Evolutionary conservation across 2,113 vertebrate genomes (phyloP), one percentile per base, ranked within the genome.

Genomic region (Sapajus apella): DNA sequence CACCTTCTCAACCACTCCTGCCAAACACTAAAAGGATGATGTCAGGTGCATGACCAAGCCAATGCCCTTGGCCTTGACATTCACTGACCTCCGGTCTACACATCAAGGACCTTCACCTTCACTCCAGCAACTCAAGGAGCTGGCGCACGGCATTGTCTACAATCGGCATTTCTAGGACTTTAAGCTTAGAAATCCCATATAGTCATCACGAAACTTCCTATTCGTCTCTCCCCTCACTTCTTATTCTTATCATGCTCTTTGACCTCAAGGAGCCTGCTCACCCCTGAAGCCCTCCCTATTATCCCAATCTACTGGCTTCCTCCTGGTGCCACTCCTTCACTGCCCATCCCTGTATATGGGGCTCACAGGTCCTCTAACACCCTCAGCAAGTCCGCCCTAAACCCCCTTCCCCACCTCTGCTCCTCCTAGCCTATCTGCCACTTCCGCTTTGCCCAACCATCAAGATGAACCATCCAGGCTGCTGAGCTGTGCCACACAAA

Each of bases 201-300:
- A 61, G 90, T 86, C 43, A 72, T 64, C 25, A 47, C 23, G 37
- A 77, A 90, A 64, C 40, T 47, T 27, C 43, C 45, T 58, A n/a
- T 55, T 23, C 83, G 9, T 73, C 64, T 27, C 20, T 79, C 66
- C 61, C 32, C 23, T 92, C 40, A 81, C 18, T 92, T 40, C 64
- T 79, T 56, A 43, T 73, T 96, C 87, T 94, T 30, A 45, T 47
- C 47, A 91, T 66, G 47, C 27, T 70, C 37, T 81, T 61, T 35
- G 70, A n/a, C 66, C 45, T 85, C 64, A 14, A 0, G 14, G 81
- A 90, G 43, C 2, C 70, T 17, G 73, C 13, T 8, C 52, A 55
- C 2, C 45, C 43, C 47, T 21, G 50, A 68, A 43, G 45, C 9
- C 68, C 83, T 61, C 6, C 8, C 11, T 21, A 20, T 13, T 3